Percentiles rank a stretch among this genome's conserved stretches.
Conservation (phyloP, 2,888 invertebrate species). For the Tupiocoris notatus region DNA sequence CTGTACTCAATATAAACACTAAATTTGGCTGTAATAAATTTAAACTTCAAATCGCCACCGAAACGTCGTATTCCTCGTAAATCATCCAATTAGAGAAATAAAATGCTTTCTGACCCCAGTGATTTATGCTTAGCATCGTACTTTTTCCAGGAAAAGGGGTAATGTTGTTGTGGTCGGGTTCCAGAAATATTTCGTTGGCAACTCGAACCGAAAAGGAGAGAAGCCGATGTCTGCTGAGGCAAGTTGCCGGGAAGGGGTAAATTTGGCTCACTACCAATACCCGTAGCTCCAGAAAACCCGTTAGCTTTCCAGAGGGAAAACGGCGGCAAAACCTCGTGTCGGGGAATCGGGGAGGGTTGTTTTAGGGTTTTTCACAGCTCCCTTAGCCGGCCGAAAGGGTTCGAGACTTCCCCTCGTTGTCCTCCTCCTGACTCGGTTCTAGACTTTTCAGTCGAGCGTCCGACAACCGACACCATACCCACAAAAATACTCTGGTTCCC, state of each 20-base stretch:
- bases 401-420: not conserved
- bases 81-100: not conserved
- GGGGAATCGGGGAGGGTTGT: not conserved
- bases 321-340: not conserved
- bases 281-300: not conserved
- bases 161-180: conserved; percentile 37
- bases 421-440: not conserved
- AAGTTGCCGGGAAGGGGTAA: not conserved
- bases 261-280: not conserved
- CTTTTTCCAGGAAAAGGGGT: not conserved
- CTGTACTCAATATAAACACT: no score
- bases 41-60: not conserved
- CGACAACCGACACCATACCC: not conserved
- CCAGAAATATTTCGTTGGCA: conserved; percentile 35
- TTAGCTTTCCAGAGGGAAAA: not conserved
- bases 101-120: not conserved
- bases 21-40: no score
- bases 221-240: not conserved
- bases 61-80: not conserved
- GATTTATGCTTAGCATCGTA: not conserved
- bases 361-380: not conserved
- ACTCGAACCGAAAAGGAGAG: not conserved
- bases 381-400: not conserved
- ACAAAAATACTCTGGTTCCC: not conserved
- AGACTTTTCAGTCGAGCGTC: not conserved